Conservation (phyloP, 37 sponge, comb jelly and placozoan species). For the Beroe forskalii region DNA sequence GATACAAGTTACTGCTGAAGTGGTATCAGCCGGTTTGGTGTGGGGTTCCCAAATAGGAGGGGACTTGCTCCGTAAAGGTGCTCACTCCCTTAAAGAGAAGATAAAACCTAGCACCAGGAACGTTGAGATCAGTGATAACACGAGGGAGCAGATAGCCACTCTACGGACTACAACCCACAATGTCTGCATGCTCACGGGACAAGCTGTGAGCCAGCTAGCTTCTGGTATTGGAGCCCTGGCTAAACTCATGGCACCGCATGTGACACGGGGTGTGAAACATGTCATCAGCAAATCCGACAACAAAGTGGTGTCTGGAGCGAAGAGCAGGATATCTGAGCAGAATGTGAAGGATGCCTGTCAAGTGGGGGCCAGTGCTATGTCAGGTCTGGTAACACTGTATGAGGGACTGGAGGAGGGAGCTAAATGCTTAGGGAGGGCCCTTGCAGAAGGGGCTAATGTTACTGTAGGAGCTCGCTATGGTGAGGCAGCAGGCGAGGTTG, state of each 20-base stretch:
- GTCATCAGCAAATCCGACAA: conserved; percentile 7
- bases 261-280: conserved; percentile 10
- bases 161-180: background rate
- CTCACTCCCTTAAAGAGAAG: conserved; percentile 39
- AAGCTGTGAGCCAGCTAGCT: conserved; percentile 47
- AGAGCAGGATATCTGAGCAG: conserved; percentile 61
- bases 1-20: conserved; percentile 54
- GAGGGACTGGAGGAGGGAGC: conserved; percentile 64
- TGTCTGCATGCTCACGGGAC: conserved; percentile 58
- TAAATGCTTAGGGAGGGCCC: conserved; percentile 34
- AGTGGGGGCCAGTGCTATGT: conserved; percentile 45
- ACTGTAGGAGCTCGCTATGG: conserved; percentile 55
- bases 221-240: conserved; percentile 45
- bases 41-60: conserved; percentile 43
- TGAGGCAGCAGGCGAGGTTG: conserved; percentile 21
- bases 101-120: conserved; percentile 56
- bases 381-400: conserved; percentile 46
- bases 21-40: conserved; percentile 38
- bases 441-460: conserved; percentile 58
- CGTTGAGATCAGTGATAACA: conserved; percentile 60
- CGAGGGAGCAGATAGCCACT: conserved; percentile 12
- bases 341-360: conserved; percentile 63
- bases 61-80: conserved; percentile 35
- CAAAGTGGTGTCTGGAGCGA: conserved; percentile 20
- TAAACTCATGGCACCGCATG: conserved; percentile 37